A percentile compares a stretch with the other conserved stretches of the same genome.
phyloP scores from a whole-genome alignment of 2,797 vertebrate genomes.

The Notamacropus eugenii region DNA sequence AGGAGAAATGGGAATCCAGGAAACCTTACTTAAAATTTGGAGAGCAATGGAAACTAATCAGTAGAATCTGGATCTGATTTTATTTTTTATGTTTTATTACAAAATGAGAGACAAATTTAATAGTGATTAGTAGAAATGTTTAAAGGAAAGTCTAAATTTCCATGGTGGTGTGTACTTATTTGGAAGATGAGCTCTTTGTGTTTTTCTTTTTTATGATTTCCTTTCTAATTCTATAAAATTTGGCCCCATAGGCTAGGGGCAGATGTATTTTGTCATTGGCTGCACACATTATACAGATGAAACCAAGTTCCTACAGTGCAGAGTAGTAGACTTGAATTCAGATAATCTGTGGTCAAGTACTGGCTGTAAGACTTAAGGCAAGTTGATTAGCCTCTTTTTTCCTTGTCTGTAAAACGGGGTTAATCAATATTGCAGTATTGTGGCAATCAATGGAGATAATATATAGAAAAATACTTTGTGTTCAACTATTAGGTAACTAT shows the following conservation, averaged over 20 bases:
- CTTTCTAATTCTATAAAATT: slow-evolving; percentile 12
- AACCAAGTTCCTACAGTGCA: not conserved
- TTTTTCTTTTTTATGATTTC: not conserved
- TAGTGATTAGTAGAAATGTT: slow-evolving; percentile 15
- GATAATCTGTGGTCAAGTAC: not conserved
- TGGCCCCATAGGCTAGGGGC: not conserved
- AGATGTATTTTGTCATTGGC: slow-evolving; percentile 13
- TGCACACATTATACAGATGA: slow-evolving; percentile 4
- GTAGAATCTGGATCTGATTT: slow-evolving; percentile 32
- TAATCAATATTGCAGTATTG: not conserved
- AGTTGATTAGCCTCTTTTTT: not conserved
- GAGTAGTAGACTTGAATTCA: not conserved
- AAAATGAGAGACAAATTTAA: slow-evolving; percentile 1
- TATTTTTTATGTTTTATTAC: slow-evolving; percentile 43
- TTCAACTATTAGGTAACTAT: not conserved
- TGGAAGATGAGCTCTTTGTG: slow-evolving; percentile 21
- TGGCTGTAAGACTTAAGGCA: not conserved
- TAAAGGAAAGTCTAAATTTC: slow-evolving; percentile 29
- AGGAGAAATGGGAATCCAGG: slow-evolving; percentile 18
- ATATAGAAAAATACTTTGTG: not conserved
- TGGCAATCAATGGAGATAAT: not conserved
- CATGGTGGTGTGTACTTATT: not conserved
- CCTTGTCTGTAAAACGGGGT: not conserved
- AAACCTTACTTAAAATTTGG: not conserved
- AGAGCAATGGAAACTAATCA: slow-evolving; percentile 44